These are phyloP conservation scores for Microtus pennsylvanicus DNA, from an alignment of 2,113 vertebrate species.

Conservation along the genomic window DNA sequence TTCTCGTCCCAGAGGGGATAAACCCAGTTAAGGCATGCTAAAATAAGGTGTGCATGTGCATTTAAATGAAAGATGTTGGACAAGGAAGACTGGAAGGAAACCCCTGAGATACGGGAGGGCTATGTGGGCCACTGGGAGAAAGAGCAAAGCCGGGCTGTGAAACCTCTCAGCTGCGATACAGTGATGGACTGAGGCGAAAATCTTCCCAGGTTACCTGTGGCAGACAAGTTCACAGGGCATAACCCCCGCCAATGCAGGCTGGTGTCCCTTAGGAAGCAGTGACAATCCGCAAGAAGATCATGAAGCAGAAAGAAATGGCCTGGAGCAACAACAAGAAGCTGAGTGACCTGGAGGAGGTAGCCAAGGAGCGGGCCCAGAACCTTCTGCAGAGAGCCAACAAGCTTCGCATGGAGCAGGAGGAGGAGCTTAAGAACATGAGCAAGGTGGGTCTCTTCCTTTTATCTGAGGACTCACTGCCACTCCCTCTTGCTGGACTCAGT, in stretches of 20 bases:
- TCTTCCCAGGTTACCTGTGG: not conserved
- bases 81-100: not conserved
- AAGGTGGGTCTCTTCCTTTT: conserved; percentile 83
- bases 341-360: conserved; percentile 90
- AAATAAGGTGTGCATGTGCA: not conserved
- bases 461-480: not conserved
- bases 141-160: not conserved
- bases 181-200: not conserved
- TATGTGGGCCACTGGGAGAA: not conserved
- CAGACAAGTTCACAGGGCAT: not conserved
- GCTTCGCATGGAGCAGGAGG: conserved; percentile 92
- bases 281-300: conserved; percentile 85
- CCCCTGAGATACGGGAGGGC: not conserved
- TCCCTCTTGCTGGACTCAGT: too few species aligned
- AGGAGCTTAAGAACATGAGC: conserved; percentile 91
- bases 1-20: not conserved
- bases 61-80: not conserved
- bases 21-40: not conserved
- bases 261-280: conserved; percentile 78
- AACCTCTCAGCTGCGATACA: not conserved
- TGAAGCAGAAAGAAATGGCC: conserved; percentile 85
- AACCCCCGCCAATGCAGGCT: not conserved
- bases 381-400: conserved; percentile 86
- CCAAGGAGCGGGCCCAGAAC: conserved; percentile 85
- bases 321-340: conserved; percentile 84